Evolutionary conservation across 2,113 vertebrate species (phyloP).

Genomic region (Hippoglossus stenolepis): DNA sequence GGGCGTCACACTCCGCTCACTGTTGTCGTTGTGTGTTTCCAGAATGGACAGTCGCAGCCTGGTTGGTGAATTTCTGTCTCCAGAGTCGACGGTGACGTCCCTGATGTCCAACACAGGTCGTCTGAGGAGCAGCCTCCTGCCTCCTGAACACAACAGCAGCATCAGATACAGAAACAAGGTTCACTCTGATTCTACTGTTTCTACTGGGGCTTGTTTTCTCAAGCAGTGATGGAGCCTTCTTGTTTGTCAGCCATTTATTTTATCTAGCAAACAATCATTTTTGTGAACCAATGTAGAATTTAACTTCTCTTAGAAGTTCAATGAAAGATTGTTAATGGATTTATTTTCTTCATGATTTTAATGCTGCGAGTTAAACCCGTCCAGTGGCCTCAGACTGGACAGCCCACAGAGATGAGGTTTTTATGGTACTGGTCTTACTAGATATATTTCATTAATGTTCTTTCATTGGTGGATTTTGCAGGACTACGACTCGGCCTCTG

Average conservation of each 20-base stretch:
- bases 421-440: no score
- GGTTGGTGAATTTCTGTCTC: conserved; percentile 65
- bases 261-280: no score
- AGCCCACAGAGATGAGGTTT: neutral
- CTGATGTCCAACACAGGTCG: conserved; percentile 83
- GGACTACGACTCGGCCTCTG: conserved; percentile 87
- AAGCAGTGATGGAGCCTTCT: no score
- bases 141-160: conserved; percentile 17
- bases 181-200: no score
- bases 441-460: neutral
- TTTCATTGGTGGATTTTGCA: conserved; percentile 1
- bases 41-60: conserved; percentile 21
- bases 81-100: conserved; percentile 86
- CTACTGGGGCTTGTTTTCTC: no score
- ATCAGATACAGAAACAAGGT: conserved; percentile 85
- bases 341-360: no score
- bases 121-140: conserved; percentile 63
- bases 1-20: neutral
- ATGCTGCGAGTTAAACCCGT: no score
- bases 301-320: no score
- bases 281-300: no score
- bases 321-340: no score
- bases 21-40: conserved; percentile 7
- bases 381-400: no score
- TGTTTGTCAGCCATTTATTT: no score